These are phyloP conservation scores for Notamacropus eugenii DNA, from an alignment of 2,797 vertebrate species.

Conservation along the genomic window DNA sequence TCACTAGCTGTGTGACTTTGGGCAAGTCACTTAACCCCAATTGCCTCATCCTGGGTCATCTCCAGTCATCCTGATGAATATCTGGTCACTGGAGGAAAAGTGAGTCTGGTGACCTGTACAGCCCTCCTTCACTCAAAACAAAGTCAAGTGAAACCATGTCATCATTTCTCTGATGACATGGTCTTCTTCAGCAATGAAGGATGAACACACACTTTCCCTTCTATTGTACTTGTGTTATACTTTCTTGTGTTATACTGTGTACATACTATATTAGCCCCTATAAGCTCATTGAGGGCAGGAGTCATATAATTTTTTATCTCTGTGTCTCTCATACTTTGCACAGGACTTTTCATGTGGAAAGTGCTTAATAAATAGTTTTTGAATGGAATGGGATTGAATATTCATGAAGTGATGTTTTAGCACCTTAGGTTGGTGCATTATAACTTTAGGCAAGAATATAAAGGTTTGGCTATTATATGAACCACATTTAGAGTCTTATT, in stretches of 20 bases:
- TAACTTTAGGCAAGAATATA: not conserved
- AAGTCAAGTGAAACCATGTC: too few species aligned
- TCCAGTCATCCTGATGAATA: too few species aligned
- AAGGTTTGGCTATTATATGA: not conserved
- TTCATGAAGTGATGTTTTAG: not conserved
- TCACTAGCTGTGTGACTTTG: too few species aligned
- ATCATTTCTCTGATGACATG: too few species aligned
- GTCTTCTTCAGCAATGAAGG: too few species aligned
- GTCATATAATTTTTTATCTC: not conserved
- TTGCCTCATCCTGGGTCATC: too few species aligned
- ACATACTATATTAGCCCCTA: not conserved
- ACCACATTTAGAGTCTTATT: slow-evolving; percentile 1
- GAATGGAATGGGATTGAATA: not conserved
- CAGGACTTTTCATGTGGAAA: not conserved
- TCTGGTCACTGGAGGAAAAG: too few species aligned
- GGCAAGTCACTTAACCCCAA: too few species aligned
- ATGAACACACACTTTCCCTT: not conserved
- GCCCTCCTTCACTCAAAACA: too few species aligned
- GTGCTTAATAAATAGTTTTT: not conserved
- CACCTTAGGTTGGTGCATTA: not conserved
- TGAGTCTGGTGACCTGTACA: too few species aligned
- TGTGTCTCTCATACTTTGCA: not conserved
- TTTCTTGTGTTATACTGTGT: not conserved
- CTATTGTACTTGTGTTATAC: not conserved
- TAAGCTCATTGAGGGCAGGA: not conserved